Evolutionary conservation across 2,797 vertebrate genomes (phyloP).

Genomic region (Dendrocincla tyrannina): DNA sequence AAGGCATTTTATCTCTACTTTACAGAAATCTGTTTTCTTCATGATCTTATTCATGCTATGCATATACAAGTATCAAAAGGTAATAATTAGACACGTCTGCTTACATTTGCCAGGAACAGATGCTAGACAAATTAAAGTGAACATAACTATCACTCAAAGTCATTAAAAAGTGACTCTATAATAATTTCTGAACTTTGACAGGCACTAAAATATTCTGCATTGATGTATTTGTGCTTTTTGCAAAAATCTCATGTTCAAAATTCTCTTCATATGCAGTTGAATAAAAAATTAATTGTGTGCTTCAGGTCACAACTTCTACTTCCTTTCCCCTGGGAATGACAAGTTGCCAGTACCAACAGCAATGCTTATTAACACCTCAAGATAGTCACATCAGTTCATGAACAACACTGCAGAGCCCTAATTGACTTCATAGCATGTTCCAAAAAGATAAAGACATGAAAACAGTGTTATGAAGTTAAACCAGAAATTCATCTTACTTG

Average conservation of each 20-base stretch:
- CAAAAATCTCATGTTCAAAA: neutral
- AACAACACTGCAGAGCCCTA: neutral
- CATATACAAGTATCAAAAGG: slow-evolving; percentile 42
- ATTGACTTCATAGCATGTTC: neutral
- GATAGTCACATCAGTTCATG: neutral
- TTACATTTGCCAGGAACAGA: slow-evolving; percentile 68
- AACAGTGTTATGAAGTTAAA: neutral
- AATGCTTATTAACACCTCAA: neutral
- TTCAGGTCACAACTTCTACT: neutral
- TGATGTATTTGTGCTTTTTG: slow-evolving; percentile 5
- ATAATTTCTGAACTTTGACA: slow-evolving; percentile 21
- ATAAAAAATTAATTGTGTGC: neutral
- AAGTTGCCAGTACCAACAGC: neutral
- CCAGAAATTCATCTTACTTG: neutral
- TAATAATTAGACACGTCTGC: slow-evolving; percentile 73
- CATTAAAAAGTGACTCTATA: slow-evolving; percentile 28
- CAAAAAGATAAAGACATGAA: neutral
- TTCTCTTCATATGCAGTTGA: neutral
- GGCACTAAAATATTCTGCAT: neutral
- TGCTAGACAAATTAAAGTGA: slow-evolving; percentile 72
- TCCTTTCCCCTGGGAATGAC: neutral
- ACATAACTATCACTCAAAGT: slow-evolving; percentile 37
- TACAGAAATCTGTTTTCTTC: slow-evolving; percentile 21
- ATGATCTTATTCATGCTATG: neutral
- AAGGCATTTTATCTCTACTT: slow-evolving; percentile 27